A percentile compares a stretch with the other conserved stretches of the same genome.
phyloP scores from a whole-genome alignment of 37 sponge, comb jelly and placozoan genomes.

The Dysidea cf. avara region DNA sequence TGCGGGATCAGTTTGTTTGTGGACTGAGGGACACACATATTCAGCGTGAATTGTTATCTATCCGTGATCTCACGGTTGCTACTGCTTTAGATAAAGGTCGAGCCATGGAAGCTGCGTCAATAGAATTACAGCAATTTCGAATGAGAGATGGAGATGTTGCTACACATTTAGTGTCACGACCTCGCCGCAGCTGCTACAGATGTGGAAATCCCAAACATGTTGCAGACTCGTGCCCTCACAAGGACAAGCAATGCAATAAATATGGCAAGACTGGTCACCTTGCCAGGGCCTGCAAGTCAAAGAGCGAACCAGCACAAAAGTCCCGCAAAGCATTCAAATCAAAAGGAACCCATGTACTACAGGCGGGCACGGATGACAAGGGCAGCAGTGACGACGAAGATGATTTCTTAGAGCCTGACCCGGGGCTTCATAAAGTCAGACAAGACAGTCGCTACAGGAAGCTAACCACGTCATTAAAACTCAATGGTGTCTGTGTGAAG shows the following conservation, averaged over 20 bases:
- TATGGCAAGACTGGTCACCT: background rate
- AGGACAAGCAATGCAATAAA: too few species aligned
- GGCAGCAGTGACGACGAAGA: too few species aligned
- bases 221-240: background rate
- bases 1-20: too few species aligned
- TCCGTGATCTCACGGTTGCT: background rate
- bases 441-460: too few species aligned
- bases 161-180: background rate
- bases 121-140: background rate
- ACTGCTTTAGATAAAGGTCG: background rate
- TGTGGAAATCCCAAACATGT: background rate
- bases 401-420: too few species aligned
- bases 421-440: too few species aligned
- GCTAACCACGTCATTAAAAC: too few species aligned
- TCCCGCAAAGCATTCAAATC: too few species aligned
- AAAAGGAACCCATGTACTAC: too few species aligned
- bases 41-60: background rate
- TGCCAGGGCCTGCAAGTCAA: background rate
- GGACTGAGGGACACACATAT: background rate
- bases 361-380: too few species aligned
- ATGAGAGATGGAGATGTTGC: background rate
- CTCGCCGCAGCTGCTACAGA: background rate
- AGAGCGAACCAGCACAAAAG: too few species aligned
- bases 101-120: background rate
- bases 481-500: background rate